Conservation (phyloP, 2,113 vertebrate species). For the Pampusana beccarii region DNA sequence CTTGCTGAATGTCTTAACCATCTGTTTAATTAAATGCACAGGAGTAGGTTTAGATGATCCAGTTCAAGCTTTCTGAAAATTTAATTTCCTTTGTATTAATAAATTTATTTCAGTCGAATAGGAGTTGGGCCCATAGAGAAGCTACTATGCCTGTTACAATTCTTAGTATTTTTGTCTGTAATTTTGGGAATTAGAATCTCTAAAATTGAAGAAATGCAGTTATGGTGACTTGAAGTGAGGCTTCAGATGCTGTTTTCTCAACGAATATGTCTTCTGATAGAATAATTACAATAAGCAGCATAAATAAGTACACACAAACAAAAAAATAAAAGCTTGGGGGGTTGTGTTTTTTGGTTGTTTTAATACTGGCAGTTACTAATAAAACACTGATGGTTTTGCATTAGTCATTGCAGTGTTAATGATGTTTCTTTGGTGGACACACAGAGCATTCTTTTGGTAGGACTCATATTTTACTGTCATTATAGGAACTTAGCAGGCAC, state of each 20-base stretch:
- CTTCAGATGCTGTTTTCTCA: neutral
- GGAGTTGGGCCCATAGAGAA: neutral
- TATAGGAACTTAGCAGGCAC: neutral
- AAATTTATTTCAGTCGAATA: neutral
- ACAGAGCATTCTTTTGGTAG: neutral
- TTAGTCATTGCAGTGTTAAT: neutral
- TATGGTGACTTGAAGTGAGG: neutral
- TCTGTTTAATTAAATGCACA: neutral
- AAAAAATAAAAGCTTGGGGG: neutral
- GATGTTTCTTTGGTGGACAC: neutral
- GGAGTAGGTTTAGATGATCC: neutral
- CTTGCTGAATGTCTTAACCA: neutral
- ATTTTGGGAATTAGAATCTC: neutral
- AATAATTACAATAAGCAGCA: neutral
- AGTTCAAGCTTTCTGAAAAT: neutral
- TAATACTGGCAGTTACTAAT: neutral
- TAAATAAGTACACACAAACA: neutral
- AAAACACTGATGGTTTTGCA: neutral
- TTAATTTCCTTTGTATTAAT: neutral
- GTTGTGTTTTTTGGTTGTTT: neutral
- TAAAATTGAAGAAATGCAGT: neutral
- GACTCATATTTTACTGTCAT: neutral
- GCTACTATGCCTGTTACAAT: neutral
- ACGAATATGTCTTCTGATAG: neutral
- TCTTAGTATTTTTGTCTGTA: neutral